A percentile compares a stretch with the other conserved stretches of the same genome.
Conservation (phyloP, 2,888 invertebrate species). For the Aphrophora alni region DNA sequence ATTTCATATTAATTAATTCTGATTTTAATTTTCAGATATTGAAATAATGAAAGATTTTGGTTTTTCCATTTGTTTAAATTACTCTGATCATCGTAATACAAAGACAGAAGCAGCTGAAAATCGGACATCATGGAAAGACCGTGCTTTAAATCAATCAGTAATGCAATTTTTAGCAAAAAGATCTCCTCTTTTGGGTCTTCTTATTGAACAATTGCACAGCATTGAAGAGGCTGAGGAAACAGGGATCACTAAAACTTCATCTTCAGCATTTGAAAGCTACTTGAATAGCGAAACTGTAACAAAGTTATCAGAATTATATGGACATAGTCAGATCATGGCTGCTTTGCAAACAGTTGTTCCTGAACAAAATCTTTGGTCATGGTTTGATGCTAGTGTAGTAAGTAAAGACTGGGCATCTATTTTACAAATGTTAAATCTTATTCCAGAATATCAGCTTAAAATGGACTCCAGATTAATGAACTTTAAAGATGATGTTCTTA, state of each 20-base stretch:
- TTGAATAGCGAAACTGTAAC: conserved; percentile 64
- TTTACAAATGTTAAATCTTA: conserved; percentile 61
- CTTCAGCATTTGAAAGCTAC: conserved; percentile 62
- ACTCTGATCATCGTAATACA: neutral
- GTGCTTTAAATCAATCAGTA: conserved; percentile 29
- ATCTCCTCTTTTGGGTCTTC: conserved; percentile 72
- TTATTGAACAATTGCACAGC: conserved; percentile 69
- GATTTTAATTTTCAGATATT: conserved; percentile 28
- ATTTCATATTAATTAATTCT: neutral
- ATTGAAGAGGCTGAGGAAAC: conserved; percentile 55
- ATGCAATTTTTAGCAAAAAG: conserved; percentile 65
- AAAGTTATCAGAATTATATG: conserved; percentile 62
- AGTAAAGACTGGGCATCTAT: conserved; percentile 58
- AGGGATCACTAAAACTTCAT: conserved; percentile 54
- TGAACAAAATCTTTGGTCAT: conserved; percentile 61
- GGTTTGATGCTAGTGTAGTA: conserved; percentile 60
- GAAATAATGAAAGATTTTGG: conserved; percentile 22
- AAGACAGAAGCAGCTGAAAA: neutral
- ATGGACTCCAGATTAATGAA: conserved; percentile 63
- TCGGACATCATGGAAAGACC: conserved; percentile 29
- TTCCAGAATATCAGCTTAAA: conserved; percentile 64
- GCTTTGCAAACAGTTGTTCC: conserved; percentile 66
- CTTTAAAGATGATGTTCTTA: conserved; percentile 66
- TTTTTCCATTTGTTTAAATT: conserved; percentile 22
- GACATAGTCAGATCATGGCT: conserved; percentile 65